Base-by-base conservation (phyloP, 2,888 invertebrate genomes). In the Noctuana brunneofusca region DNA sequence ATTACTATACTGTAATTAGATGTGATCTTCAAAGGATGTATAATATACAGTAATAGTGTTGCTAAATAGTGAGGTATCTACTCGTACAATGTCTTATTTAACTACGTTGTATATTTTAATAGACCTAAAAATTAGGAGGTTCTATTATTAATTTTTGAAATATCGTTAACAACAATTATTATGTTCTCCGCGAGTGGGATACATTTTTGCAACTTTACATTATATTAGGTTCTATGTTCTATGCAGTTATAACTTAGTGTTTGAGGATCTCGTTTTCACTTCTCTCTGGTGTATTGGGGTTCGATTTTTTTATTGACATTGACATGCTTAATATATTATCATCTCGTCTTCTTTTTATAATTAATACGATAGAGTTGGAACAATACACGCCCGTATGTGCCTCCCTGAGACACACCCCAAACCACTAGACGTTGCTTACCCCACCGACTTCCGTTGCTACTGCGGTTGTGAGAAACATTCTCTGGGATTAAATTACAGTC, bases 401-500 rank as follows among this genome's bases (percentile, higher is more conserved):
- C 69, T 71, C 81, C 82, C 75, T 80, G 79, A 59, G 78, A 74
- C 71, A 79, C 75, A 67, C 75, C 73, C 70, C 67, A 70, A 73
- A 78, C 76, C 76, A 69, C 78, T 73, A 75, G 70, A 72, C 74
- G 68, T 65, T 69, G 65, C 71, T 68, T 68, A 71, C 71, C 75
- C 74, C 73, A 68, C 75, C 73, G 71, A 77, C 75, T 80, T 82
- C 81, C 80, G 79, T 75, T 78, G 75, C 73, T 73, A 79, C 70
- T 78, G 81, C 76, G 80, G 81, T 80, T 75, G 76, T 78, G 79
- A 80, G 79, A 81, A 82, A 78, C 80, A 81, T 83, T 82, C 75
- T 74, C 75, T 73, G 68, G 73, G 76, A 84, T 86, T 84, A 78
- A 77, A 84, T 84, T 83, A 83, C 82, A 76, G 76, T 76, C 73